phyloP scores from a whole-genome alignment of 1,140 invertebrate genomes.

The Ruditapes philippinarum region DNA sequence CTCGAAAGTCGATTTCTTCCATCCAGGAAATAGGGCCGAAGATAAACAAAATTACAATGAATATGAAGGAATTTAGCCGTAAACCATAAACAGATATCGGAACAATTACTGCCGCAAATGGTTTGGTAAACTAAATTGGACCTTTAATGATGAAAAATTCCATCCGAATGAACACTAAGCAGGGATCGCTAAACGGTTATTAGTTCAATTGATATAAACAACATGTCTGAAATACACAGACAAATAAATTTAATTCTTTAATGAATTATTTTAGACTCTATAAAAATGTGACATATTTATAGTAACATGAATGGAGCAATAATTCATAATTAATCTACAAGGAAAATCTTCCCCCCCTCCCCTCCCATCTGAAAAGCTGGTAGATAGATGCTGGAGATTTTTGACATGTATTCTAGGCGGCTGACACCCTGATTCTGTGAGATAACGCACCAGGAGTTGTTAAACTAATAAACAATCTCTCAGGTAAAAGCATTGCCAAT shows the following conservation, averaged over 20 bases:
- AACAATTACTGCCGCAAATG: not conserved
- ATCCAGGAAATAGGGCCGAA: slow-evolving; percentile 1
- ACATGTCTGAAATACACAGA: not conserved
- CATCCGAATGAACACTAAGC: not conserved
- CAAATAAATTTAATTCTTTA: no score
- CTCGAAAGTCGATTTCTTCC: slow-evolving; percentile 7
- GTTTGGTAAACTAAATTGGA: not conserved
- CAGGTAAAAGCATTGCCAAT: not conserved
- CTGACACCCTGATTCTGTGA: not conserved
- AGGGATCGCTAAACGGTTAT: not conserved
- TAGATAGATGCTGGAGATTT: no score
- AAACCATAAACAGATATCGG: slow-evolving; percentile 2
- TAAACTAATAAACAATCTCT: not conserved
- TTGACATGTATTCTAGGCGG: not conserved
- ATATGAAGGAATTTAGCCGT: slow-evolving; percentile 8
- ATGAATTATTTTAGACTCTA: no score
- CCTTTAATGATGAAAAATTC: not conserved
- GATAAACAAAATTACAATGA: slow-evolving; percentile 25
- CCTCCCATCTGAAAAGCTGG: no score
- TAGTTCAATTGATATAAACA: not conserved
- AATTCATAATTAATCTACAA: no score
- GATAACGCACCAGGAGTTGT: not conserved
- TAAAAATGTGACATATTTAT: no score
- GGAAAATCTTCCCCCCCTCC: no score
- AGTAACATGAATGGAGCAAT: no score